Conservation (phyloP, 1,140 invertebrate species). For the Akabosia matsudoensis region DNA sequence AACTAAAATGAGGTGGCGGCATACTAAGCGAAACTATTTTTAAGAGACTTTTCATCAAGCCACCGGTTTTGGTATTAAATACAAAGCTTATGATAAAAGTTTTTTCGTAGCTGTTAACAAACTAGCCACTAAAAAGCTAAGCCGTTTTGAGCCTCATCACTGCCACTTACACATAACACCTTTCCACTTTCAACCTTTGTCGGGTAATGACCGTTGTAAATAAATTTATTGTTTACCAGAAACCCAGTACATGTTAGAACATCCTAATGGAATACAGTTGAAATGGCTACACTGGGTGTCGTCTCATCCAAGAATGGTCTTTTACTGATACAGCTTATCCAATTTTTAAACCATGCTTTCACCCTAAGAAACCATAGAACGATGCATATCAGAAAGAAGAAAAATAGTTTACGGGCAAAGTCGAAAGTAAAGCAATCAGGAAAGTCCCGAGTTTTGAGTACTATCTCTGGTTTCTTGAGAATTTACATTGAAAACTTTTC, state of each 20-base stretch:
- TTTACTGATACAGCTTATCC: too few species aligned
- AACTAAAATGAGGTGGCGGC: too few species aligned
- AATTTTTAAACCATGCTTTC: too few species aligned
- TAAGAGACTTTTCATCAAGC: too few species aligned
- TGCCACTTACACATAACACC: neutral
- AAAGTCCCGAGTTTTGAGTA: neutral
- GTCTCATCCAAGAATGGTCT: too few species aligned
- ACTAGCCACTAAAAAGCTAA: neutral
- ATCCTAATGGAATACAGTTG: neutral
- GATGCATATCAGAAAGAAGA: too few species aligned
- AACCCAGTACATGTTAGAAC: too few species aligned
- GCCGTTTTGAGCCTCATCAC: neutral
- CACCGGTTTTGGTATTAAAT: too few species aligned
- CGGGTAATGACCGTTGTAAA: neutral
- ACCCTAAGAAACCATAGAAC: too few species aligned
- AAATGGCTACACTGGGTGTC: neutral
- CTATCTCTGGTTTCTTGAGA: neutral
- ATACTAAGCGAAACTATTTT: too few species aligned
- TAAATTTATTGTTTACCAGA: neutral
- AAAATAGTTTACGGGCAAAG: neutral
- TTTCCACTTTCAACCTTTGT: neutral
- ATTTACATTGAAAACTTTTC: neutral
- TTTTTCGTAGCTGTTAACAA: too few species aligned
- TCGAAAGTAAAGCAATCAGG: neutral
- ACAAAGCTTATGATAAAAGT: too few species aligned